phyloP scores from a whole-genome alignment of 2,888 invertebrate genomes.

The Achlya flavicornis region DNA sequence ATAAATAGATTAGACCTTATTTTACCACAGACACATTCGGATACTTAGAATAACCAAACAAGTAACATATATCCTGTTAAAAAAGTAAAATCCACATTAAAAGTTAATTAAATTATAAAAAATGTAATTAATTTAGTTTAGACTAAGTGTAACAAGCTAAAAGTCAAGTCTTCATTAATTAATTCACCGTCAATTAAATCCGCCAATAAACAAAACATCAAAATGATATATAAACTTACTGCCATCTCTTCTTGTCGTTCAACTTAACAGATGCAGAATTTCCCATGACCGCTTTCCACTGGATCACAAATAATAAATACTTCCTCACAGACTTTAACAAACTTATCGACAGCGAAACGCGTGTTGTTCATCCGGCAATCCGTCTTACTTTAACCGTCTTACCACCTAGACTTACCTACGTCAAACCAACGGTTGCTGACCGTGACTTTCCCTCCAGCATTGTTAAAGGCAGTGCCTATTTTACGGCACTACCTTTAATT shows the following conservation, averaged over 20 bases:
- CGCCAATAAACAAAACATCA: not conserved
- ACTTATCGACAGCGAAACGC: slow-evolving; percentile 33
- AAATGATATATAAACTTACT: slow-evolving; percentile 61
- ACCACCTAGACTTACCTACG: slow-evolving; percentile 25
- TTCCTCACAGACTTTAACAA: slow-evolving; percentile 15
- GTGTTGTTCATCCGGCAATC: slow-evolving; percentile 55
- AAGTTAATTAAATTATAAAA: too few species aligned
- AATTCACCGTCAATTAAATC: too few species aligned
- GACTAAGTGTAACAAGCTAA: not conserved
- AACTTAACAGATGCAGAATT: slow-evolving; percentile 75
- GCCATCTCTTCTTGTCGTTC: slow-evolving; percentile 75
- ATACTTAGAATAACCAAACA: too few species aligned
- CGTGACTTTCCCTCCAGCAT: slow-evolving; percentile 72
- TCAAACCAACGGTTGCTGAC: slow-evolving; percentile 35
- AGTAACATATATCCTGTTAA: too few species aligned
- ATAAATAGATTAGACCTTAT: too few species aligned
- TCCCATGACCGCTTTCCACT: slow-evolving; percentile 56
- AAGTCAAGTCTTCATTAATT: too few species aligned
- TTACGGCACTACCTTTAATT: slow-evolving; percentile 51
- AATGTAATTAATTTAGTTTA: too few species aligned
- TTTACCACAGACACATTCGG: too few species aligned
- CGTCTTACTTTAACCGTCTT: slow-evolving; percentile 43
- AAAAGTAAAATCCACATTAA: too few species aligned
- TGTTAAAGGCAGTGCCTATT: slow-evolving; percentile 17
- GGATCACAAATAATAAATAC: slow-evolving; percentile 26